Base-by-base conservation (phyloP, 2,888 invertebrate species). In the Hololepta plana region DNA sequence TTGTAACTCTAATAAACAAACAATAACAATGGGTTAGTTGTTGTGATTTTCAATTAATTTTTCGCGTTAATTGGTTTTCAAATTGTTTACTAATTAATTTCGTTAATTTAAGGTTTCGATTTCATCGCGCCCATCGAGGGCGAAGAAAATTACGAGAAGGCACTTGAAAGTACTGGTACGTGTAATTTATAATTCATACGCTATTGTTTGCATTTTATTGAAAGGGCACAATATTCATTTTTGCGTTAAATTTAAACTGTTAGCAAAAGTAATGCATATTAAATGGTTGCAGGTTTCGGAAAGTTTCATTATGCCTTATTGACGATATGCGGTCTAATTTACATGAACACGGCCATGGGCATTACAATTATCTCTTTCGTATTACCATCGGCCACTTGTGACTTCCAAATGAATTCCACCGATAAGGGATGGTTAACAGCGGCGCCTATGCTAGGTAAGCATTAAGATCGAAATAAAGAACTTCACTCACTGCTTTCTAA, bases 291-390 rank as follows among this genome's bases (percentile, higher is more conserved):
- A 72, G 84, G 81, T 37, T 81, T 80, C 55, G 85, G 85, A 31
- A 71, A 69, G 47, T 85, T 84, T 56, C 84, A 85, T 51, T 70
- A 72, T 46, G 64, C 70, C 39, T 57, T 85, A 38, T 54, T 82
- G 49, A 62, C 74, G 30, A 54, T 84, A 51, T 73, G 75, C 42
- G 82, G 82, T 12, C 59, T 81, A 45, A 81, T 84, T 35, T 82
- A 81, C 49, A 60, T 80, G 38, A 80, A 81, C 57, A 80, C 81
- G 23, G 81, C 84, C 28, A 67, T 85, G 36, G 81, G 76, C 15
- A 72, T 77, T 42, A 74, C 75, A 25, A 79, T 72, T 38, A 64
- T 84, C 33, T 82, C 82, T 21, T 81, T 85, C 48, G 73, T 85
- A 30, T 54, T 87, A 31, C 84, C 85, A 4, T 69, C 82, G 3